Conservation (phyloP, 2,888 invertebrate genomes). For the Steromphala cineraria region DNA sequence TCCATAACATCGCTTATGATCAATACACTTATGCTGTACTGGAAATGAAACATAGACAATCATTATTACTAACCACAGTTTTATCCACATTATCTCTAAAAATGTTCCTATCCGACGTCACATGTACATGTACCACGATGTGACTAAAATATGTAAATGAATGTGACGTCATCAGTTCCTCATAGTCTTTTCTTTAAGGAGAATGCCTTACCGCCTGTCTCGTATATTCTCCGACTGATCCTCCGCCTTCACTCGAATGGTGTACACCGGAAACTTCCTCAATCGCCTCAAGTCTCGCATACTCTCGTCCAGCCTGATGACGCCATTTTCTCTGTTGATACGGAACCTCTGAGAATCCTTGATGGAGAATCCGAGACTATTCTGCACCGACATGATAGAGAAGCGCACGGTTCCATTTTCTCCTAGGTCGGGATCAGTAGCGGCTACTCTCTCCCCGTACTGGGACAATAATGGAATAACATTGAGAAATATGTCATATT, state of each 20-base stretch:
- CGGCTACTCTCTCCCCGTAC: constrained; percentile 24
- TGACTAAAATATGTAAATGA: too few relatives aligned
- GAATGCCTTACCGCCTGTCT: neutral
- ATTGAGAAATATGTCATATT: neutral
- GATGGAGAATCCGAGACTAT: constrained; percentile 27
- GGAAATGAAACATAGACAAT: too few relatives aligned
- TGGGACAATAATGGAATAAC: neutral
- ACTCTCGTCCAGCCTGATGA: constrained; percentile 29
- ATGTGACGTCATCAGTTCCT: too few relatives aligned
- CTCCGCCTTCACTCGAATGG: constrained; percentile 37
- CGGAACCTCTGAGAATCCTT: constrained; percentile 39
- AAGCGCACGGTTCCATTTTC: constrained; percentile 41
- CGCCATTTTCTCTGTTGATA: constrained; percentile 33
- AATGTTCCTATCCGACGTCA: too few relatives aligned
- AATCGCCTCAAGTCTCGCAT: constrained; percentile 40
- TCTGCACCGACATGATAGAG: constrained; percentile 26
- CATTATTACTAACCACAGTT: too few relatives aligned
- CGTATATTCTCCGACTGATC: constrained; percentile 28
- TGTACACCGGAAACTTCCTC: constrained; percentile 33
- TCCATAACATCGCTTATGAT: too few relatives aligned
- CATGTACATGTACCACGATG: too few relatives aligned
- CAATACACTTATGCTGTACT: too few relatives aligned
- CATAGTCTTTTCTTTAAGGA: neutral
- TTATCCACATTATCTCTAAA: too few relatives aligned
- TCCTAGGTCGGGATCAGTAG: constrained; percentile 36